Evolutionary conservation across 2,113 vertebrate genomes (phyloP), one percentile per base, ranked within the genome.

Genomic region (Ptilorrhoa leucosticta): DNA sequence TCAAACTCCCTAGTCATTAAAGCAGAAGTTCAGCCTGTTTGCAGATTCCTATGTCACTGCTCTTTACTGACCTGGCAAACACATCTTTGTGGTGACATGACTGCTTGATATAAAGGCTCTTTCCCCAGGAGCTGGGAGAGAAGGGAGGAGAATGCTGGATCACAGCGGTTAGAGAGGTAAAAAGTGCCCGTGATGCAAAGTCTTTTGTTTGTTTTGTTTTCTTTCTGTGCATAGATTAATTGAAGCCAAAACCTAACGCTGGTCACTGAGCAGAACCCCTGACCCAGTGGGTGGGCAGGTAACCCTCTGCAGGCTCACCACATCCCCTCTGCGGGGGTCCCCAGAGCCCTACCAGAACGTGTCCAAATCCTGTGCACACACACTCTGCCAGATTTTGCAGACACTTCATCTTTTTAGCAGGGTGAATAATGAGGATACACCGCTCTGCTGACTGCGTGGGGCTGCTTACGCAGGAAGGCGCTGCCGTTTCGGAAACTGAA

Each of bases 261-360:
- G 61, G 64, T 83, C 93, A 72, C 77, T 86, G 80, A 65, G 86
- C 86, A 92, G 92, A 92, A 92, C 73, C 95, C 86, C 75, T 23
- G 89, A 72, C 45, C 14, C 54, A 57, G 64, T 48, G 81, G 45
- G 68, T 88, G 90, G 78, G 68, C 87, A 86, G 70, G 48, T 65
- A 76, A 8, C 16, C 58, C 68, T 73, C 35, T 47, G 66, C 83
- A 94, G 68, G 33, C 57, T 82, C 83, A 75, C 89, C 78, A 50
- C 42, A 78, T 81, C 58, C 78, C 37, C 78, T 80, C 76, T 14
- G 33, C 19, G 53, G 45, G 84, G 50, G 69, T 83, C 72, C 33
- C 73, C 14, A 2, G 27, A 82, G 22, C 3, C 1, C 50, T 23
- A 58, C 24, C 37, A 11, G 50, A 72, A 40, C 60, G 28, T 57